Evolutionary conservation across 2,113 vertebrate genomes (phyloP).

Genomic region (Ophthalmolycus amberensis): DNA sequence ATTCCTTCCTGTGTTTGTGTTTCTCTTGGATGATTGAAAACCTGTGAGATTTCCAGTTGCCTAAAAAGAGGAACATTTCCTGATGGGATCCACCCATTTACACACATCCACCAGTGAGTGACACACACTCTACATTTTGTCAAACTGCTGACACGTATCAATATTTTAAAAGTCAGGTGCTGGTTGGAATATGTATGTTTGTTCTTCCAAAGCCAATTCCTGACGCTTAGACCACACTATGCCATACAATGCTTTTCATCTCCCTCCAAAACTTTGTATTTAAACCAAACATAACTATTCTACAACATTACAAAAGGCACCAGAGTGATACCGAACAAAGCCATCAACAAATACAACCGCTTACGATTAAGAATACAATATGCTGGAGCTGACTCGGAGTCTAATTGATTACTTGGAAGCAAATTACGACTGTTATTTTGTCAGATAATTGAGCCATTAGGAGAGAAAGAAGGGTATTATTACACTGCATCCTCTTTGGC

Average conservation of each 20-base stretch:
- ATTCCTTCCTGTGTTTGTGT: slow-evolving; percentile 7
- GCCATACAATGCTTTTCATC: not conserved
- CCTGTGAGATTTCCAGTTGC: not conserved
- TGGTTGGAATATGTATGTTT: not conserved
- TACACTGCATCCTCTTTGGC: slow-evolving; percentile 15
- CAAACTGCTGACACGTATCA: slow-evolving; percentile 1
- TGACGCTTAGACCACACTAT: not conserved
- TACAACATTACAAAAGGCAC: slow-evolving; percentile 6
- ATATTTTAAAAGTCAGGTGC: not conserved
- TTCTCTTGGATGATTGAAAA: slow-evolving; percentile 27
- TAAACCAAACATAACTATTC: not conserved
- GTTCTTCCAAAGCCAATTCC: not conserved
- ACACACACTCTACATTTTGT: not conserved
- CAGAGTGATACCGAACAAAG: slow-evolving; percentile 13
- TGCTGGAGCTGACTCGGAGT: slow-evolving; percentile 14
- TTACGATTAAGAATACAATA: slow-evolving; percentile 54
- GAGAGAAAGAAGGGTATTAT: slow-evolving; percentile 34
- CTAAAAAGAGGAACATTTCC: not conserved
- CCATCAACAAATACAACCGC: slow-evolving; percentile 47
- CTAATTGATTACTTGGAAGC: slow-evolving; percentile 57
- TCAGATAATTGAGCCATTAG: slow-evolving; percentile 64
- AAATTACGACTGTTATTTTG: slow-evolving; percentile 47
- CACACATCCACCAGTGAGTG: not conserved
- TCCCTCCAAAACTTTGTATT: not conserved
- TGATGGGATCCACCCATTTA: not conserved